phyloP scores from a whole-genome alignment of 2,113 vertebrate species.

The Scophthalmus maximus region DNA sequence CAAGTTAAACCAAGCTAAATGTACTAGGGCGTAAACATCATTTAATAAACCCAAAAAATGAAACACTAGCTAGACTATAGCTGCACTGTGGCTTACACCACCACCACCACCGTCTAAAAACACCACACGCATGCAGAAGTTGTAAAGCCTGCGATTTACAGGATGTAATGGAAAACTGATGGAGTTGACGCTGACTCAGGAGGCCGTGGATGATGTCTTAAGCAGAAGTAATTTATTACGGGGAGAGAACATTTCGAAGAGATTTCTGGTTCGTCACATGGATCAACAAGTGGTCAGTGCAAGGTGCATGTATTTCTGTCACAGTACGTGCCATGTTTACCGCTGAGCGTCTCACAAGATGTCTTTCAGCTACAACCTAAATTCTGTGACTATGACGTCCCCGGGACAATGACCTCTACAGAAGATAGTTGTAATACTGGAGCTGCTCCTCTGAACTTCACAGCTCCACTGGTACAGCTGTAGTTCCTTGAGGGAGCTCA shows the following conservation, averaged over 20 bases:
- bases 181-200: too few relatives aligned
- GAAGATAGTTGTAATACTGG: neutral
- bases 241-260: too few relatives aligned
- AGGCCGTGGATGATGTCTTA: too few relatives aligned
- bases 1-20: neutral
- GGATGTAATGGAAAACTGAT: constrained; percentile 5
- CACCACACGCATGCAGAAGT: constrained; percentile 44
- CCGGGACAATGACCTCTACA: too few relatives aligned
- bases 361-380: too few relatives aligned
- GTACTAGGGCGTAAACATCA: neutral
- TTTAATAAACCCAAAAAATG: constrained; percentile 4
- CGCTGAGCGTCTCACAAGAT: too few relatives aligned
- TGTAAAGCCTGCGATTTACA: neutral
- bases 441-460: neutral
- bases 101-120: neutral
- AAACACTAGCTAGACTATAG: constrained; percentile 16
- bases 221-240: too few relatives aligned
- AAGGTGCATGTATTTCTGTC: too few relatives aligned
- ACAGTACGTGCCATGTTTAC: too few relatives aligned
- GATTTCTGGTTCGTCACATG: too few relatives aligned
- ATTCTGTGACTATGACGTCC: too few relatives aligned
- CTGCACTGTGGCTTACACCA: constrained; percentile 30
- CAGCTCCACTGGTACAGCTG: neutral
- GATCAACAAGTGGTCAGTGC: too few relatives aligned
- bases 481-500: neutral